These are phyloP conservation scores for Zhuqinia jingwanae DNA, from an alignment of 2,888 invertebrate species.

Conservation along the genomic window DNA sequence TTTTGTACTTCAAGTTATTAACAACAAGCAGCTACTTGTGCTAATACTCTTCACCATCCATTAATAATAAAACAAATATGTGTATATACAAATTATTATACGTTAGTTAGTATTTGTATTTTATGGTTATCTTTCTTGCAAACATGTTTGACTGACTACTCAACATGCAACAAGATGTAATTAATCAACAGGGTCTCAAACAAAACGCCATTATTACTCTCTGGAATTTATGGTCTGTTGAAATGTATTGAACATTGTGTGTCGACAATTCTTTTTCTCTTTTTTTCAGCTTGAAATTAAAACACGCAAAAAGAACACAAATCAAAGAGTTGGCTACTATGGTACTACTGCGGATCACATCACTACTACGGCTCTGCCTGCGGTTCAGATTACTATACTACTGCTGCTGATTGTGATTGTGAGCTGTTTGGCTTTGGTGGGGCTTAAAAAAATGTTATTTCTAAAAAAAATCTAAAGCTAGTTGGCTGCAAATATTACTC, in stretches of 20 bases:
- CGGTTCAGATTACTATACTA: not conserved
- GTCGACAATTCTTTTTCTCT: no score
- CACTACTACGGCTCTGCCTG: not conserved
- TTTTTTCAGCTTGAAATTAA: not conserved
- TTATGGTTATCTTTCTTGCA: constrained; percentile 6
- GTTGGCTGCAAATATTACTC: no score
- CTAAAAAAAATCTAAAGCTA: no score
- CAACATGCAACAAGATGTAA: constrained; percentile 56
- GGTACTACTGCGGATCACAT: not conserved
- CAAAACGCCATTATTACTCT: constrained; percentile 29
- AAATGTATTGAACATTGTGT: constrained; percentile 24
- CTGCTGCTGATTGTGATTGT: no score
- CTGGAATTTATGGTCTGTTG: constrained; percentile 59
- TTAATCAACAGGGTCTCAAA: constrained; percentile 62
- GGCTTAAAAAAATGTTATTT: no score
- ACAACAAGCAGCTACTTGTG: no score
- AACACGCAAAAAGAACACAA: no score
- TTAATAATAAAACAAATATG: not conserved
- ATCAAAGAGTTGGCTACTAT: not conserved
- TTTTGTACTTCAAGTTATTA: no score
- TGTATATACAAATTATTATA: not conserved
- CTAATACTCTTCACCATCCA: no score
- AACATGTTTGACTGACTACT: constrained; percentile 26
- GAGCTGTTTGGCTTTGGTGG: no score
- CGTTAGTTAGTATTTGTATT: not conserved